Percentiles rank a stretch among this genome's conserved stretches.
Evolutionary conservation across 2,797 vertebrate genomes (phyloP).

Genomic region (Sternotherus odoratus): DNA sequence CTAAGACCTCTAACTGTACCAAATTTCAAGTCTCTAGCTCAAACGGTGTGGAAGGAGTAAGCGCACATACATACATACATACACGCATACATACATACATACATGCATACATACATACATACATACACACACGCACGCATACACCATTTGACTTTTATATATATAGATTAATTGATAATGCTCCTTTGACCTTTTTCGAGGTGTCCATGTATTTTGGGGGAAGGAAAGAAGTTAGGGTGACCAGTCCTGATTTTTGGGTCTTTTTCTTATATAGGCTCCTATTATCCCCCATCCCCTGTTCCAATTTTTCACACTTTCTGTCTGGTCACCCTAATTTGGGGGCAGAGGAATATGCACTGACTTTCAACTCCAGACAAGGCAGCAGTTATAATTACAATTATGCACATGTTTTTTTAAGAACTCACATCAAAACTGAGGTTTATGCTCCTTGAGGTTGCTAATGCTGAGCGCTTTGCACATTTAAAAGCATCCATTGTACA

Average conservation of each 20-base stretch:
- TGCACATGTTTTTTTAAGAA: not conserved
- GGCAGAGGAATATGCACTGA: not conserved
- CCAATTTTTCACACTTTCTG: too few relatives aligned
- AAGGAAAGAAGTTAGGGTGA: not conserved
- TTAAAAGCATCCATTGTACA: conserved; percentile 5
- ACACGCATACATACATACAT: too few relatives aligned
- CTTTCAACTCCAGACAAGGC: not conserved
- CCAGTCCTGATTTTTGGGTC: too few relatives aligned
- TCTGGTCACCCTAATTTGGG: not conserved
- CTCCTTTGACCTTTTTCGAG: not conserved
- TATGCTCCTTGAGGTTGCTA: not conserved
- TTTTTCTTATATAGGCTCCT: too few relatives aligned
- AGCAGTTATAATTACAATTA: not conserved
- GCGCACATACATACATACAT: too few relatives aligned
- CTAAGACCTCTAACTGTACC: too few relatives aligned
- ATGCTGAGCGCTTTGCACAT: conserved; percentile 3
- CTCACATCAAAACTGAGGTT: not conserved
- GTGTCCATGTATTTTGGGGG: not conserved
- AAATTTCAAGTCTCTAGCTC: too few relatives aligned
- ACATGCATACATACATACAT: too few relatives aligned
- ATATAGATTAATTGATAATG: not conserved
- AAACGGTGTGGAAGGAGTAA: too few relatives aligned
- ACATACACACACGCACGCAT: too few relatives aligned
- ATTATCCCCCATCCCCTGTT: too few relatives aligned
- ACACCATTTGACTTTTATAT: too few relatives aligned